Percentiles rank a stretch among this genome's conserved stretches.
Conservation (phyloP, 2,888 invertebrate genomes). For the Aphidoletes aphidimyza region DNA sequence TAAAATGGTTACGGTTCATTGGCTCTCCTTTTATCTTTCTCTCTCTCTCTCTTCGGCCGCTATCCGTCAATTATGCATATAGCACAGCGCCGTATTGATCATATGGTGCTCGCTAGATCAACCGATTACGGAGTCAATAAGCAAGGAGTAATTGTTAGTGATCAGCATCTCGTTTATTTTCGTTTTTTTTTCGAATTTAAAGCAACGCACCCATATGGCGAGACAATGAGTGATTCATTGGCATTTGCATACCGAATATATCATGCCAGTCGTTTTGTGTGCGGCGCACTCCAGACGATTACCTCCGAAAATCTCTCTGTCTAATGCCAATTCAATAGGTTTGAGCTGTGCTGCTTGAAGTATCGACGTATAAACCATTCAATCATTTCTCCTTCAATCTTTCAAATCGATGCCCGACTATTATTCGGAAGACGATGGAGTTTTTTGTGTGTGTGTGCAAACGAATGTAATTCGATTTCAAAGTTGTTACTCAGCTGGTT, state of each 20-base stretch:
- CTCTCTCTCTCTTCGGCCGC: neutral
- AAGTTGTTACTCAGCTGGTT: constrained; percentile 20
- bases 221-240: constrained; percentile 13
- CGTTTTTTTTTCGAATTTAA: neutral
- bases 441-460: neutral
- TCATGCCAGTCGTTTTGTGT: neutral
- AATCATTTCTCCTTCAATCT: constrained; percentile 28
- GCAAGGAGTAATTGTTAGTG: neutral
- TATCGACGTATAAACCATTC: no score
- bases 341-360: neutral
- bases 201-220: constrained; percentile 34
- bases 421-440: neutral
- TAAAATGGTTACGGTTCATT: constrained; percentile 43
- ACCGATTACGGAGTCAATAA: constrained; percentile 4
- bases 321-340: neutral
- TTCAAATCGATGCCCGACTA: constrained; percentile 18
- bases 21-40: neutral
- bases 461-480: constrained; percentile 31
- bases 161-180: constrained; percentile 32
- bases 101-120: neutral
- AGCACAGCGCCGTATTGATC: neutral
- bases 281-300: neutral
- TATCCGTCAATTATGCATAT: neutral
- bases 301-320: constrained; percentile 30
- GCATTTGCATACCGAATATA: neutral